These are phyloP conservation scores for Drosophila auraria DNA, from an alignment of 1,140 invertebrate genomes.

Conservation along the genomic window DNA sequence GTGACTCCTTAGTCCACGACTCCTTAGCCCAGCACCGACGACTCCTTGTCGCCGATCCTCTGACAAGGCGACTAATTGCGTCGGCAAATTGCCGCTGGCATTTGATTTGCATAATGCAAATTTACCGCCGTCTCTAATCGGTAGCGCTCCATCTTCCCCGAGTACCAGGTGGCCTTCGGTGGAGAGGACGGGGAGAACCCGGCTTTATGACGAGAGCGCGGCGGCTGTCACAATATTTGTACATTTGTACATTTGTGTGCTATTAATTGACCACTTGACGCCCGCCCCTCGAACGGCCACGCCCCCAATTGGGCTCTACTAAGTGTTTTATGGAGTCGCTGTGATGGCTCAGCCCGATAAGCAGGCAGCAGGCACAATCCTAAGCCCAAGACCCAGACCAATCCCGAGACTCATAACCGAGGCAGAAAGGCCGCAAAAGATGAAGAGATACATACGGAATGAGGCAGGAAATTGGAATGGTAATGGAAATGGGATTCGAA, in stretches of 20 bases:
- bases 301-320: constrained; percentile 35
- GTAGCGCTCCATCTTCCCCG: constrained; percentile 40
- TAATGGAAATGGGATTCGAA: constrained; percentile 1
- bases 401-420: constrained; percentile 65
- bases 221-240: constrained; percentile 82
- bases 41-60: constrained; percentile 56
- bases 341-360: constrained; percentile 71
- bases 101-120: constrained; percentile 82
- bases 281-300: constrained; percentile 29
- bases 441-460: constrained; percentile 64
- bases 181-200: not conserved
- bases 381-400: constrained; percentile 2
- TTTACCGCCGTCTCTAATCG: constrained; percentile 61
- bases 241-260: constrained; percentile 81
- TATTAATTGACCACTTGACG: constrained; percentile 82
- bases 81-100: constrained; percentile 70
- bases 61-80: constrained; percentile 77
- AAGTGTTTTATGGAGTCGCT: constrained; percentile 80
- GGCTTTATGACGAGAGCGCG: constrained; percentile 66
- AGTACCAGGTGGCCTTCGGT: not conserved
- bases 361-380: constrained; percentile 34
- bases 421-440: constrained; percentile 43
- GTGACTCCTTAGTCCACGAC: not conserved
- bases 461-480: constrained; percentile 27
- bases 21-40: constrained; percentile 8